Evolutionary conservation across 2,113 vertebrate genomes (phyloP).

Genomic region (Promerops cafer): DNA sequence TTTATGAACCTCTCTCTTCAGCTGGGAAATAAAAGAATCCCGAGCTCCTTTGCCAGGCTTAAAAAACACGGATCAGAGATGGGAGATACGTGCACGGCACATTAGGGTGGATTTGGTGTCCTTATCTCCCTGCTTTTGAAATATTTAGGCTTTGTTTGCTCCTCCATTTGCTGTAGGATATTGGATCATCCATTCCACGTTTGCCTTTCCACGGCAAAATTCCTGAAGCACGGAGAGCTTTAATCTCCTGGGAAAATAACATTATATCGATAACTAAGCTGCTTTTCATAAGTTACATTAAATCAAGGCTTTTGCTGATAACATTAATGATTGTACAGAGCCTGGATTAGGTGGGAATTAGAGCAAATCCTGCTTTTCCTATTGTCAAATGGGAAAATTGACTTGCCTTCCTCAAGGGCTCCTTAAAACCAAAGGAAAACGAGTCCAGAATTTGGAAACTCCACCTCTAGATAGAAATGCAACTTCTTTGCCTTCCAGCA

Average conservation of each 20-base stretch:
- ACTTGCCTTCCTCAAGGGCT: not conserved
- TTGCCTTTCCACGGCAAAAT: not conserved
- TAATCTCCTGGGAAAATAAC: not conserved
- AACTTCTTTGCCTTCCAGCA: not conserved
- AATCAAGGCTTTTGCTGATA: conserved; percentile 8
- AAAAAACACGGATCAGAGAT: not conserved
- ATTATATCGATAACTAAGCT: conserved; percentile 20
- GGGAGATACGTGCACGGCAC: not conserved
- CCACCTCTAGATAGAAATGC: not conserved
- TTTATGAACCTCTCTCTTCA: not conserved
- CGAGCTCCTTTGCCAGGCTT: not conserved
- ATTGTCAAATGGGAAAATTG: not conserved
- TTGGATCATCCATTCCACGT: conserved; percentile 13
- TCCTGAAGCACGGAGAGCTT: not conserved
- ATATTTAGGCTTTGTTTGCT: conserved; percentile 38
- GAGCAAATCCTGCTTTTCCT: not conserved
- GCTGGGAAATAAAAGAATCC: not conserved
- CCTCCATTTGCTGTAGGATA: not conserved
- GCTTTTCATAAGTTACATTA: conserved; percentile 28
- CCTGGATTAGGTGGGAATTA: conserved; percentile 36
- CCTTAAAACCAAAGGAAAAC: not conserved
- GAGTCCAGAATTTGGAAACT: not conserved
- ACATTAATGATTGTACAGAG: not conserved
- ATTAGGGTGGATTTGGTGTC: not conserved
- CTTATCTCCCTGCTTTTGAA: conserved; percentile 3